Evolutionary conservation across 2,888 invertebrate species (phyloP).

Genomic region (Drosophila austrosaltans): DNA sequence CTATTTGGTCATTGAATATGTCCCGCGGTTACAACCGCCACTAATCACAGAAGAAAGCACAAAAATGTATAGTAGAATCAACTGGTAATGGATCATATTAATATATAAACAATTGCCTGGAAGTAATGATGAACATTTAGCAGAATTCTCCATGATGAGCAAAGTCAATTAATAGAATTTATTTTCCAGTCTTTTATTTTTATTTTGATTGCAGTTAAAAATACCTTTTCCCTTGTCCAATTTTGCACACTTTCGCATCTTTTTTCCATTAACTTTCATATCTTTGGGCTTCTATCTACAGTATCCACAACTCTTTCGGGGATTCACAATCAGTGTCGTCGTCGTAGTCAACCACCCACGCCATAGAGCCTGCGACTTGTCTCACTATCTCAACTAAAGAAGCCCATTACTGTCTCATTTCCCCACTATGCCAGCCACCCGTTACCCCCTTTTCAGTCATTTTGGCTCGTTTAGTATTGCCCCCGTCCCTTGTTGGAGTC

Average conservation of each 20-base stretch:
- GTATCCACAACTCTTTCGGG: slow-evolving; percentile 19
- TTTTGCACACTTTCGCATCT: slow-evolving; percentile 6
- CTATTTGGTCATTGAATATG: slow-evolving; percentile 31
- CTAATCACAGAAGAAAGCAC: slow-evolving; percentile 59
- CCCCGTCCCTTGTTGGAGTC: slow-evolving; percentile 35
- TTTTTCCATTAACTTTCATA: slow-evolving; percentile 5
- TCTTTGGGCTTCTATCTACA: slow-evolving; percentile 7
- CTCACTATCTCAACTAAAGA: slow-evolving; percentile 74
- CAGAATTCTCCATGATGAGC: neutral
- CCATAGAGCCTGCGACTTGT: slow-evolving; percentile 35
- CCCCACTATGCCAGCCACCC: slow-evolving; percentile 16
- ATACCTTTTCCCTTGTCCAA: neutral
- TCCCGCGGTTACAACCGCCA: slow-evolving; percentile 64
- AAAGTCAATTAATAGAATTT: too few relatives aligned
- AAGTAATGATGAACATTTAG: neutral
- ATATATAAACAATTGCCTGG: neutral
- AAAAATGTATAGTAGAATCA: neutral
- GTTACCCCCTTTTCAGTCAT: slow-evolving; percentile 59
- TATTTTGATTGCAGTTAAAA: neutral
- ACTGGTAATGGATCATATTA: slow-evolving; percentile 2
- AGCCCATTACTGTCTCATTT: slow-evolving; percentile 82
- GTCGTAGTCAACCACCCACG: slow-evolving; percentile 23
- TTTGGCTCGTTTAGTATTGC: slow-evolving; percentile 75
- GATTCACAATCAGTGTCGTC: slow-evolving; percentile 60
- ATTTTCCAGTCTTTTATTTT: too few relatives aligned